A percentile compares a stretch with the other conserved stretches of the same genome.
Evolutionary conservation across 1,140 invertebrate species (phyloP).

Genomic region (Drosophila arizonae): DNA sequence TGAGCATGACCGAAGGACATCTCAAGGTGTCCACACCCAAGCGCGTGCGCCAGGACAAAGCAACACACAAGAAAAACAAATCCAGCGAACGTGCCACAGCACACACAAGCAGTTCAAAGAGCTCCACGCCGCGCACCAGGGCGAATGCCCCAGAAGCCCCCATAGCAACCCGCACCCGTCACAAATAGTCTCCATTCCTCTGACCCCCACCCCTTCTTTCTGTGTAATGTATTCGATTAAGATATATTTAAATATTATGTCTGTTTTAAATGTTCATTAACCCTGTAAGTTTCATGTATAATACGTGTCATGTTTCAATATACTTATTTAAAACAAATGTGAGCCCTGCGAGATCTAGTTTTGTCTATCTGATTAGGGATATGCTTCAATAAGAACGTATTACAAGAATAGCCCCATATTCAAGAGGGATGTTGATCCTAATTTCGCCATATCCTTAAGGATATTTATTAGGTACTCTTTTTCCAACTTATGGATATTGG

Average conservation of each 20-base stretch:
- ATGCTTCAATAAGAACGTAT: too few species aligned
- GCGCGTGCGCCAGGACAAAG: constrained; percentile 37
- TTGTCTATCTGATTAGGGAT: background rate
- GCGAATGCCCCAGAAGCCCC: background rate
- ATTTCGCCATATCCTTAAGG: too few species aligned
- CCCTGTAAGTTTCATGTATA: constrained; percentile 42
- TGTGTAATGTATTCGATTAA: constrained; percentile 14
- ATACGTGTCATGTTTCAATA: constrained; percentile 26
- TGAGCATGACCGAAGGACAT: constrained; percentile 58
- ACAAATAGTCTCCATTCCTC: constrained; percentile 19
- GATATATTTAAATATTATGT: constrained; percentile 15
- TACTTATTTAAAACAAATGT: constrained; percentile 10
- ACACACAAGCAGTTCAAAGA: constrained; percentile 6
- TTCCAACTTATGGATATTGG: too few species aligned
- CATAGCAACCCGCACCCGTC: constrained; percentile 2
- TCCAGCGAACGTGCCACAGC: constrained; percentile 1
- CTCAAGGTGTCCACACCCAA: constrained; percentile 56
- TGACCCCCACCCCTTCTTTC: constrained; percentile 1
- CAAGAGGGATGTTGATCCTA: too few species aligned
- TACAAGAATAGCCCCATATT: too few species aligned
- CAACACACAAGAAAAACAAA: background rate
- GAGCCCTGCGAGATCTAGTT: too few species aligned
- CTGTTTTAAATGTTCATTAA: constrained; percentile 17
- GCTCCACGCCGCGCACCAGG: background rate
- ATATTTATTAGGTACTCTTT: too few species aligned